Evolutionary conservation across 2,113 vertebrate species (phyloP), one percentile per base, ranked within the genome.

Genomic region (Tretioscincus oriximinensis): DNA sequence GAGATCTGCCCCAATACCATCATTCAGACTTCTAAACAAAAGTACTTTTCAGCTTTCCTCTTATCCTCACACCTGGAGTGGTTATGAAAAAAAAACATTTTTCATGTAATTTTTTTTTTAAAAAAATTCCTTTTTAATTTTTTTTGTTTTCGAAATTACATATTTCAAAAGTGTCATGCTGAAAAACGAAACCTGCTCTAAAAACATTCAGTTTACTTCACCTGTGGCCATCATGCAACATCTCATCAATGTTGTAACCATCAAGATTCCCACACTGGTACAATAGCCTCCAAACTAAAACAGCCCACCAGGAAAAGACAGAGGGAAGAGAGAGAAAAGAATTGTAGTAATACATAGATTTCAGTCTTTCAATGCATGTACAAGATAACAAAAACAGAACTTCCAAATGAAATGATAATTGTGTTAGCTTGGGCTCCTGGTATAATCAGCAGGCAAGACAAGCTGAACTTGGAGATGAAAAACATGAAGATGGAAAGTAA

Each of bases 21-120:
- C 93, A 95, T 94, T 94, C 94, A 93, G 93, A 94, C 94, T 94
- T 94, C 95, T 95, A 95, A 90, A 95, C 94, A 91, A 95, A 94
- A 94, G 91, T 93, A 93, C 88, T 93, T 94, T 93, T 93, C 93
- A 91, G 93, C 91, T 89, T 91, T 92, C 88, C 58, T 76, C 54
- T 82, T 84, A 81, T 92, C 89, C 93, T 92, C 87, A 91, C 89
- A 93, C 92, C 92, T 93, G 93, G 92, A 95, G 94, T 89, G 93
- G 94, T 92, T 92, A 89, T 86, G 91, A 92, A 92, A 58, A 14
- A 41, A 89, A 93, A 87, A 88, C 86, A 90, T 87, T 93, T 89
- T 93, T 89, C 90, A 87, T 29, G 90, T 91, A 92, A 92, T 91
- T 93, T 58, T 58, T 54, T 12, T 58, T 58, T 91, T 72, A 81